Conservation (phyloP, 2,888 invertebrate species). For the Watsonalla cultraria region DNA sequence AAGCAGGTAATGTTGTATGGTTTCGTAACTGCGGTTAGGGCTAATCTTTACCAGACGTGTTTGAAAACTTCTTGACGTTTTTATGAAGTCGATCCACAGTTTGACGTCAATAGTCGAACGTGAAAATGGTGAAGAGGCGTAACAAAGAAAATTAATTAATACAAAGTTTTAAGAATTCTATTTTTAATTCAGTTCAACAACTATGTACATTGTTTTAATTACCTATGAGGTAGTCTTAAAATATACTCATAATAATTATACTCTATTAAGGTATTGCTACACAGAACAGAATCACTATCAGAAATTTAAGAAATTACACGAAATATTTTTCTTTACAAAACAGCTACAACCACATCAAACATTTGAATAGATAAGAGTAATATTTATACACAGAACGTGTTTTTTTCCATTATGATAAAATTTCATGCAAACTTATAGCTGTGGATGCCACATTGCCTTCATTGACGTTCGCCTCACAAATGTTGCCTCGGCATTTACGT, state of each 20-base stretch:
- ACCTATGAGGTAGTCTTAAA: too few species aligned
- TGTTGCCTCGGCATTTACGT: conserved; percentile 42
- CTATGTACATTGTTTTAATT: too few species aligned
- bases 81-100: not conserved
- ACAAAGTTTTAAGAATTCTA: too few species aligned
- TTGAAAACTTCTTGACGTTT: not conserved
- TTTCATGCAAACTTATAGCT: not conserved
- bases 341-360: too few species aligned
- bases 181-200: too few species aligned
- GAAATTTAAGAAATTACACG: too few species aligned
- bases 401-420: not conserved
- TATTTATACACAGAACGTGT: too few species aligned
- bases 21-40: not conserved
- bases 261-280: too few species aligned
- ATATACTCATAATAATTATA: too few species aligned
- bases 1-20: not conserved
- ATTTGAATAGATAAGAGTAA: too few species aligned
- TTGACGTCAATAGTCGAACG: not conserved
- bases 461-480: conserved; percentile 37
- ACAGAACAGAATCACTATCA: too few species aligned
- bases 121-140: not conserved
- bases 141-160: not conserved
- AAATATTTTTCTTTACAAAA: too few species aligned
- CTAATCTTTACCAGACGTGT: not conserved
- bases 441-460: conserved; percentile 11